A percentile compares a stretch with the other conserved stretches of the same genome.
Evolutionary conservation across 2,113 vertebrate species (phyloP).

Genomic region (Channa maculata): DNA sequence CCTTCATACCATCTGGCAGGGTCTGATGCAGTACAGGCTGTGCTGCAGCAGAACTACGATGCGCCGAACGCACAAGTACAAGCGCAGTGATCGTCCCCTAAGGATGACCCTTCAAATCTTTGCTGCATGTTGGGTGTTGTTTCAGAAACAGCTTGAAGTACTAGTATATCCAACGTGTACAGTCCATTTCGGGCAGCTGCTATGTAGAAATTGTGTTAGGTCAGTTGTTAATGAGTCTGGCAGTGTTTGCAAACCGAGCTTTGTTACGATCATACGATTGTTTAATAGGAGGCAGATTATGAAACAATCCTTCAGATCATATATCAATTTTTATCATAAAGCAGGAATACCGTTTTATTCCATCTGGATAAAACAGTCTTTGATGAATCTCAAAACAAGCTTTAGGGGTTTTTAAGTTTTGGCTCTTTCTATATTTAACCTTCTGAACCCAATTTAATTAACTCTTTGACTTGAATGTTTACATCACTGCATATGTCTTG

Average conservation of each 20-base stretch:
- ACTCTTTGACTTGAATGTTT: background rate
- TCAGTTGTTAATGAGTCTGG: no score
- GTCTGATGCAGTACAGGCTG: background rate
- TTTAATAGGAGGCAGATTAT: no score
- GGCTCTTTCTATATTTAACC: background rate
- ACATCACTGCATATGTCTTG: background rate
- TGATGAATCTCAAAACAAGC: constrained; percentile 1
- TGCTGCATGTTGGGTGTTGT: background rate
- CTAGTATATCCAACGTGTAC: no score
- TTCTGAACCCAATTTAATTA: background rate
- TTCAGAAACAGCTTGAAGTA: no score
- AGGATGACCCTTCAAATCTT: background rate
- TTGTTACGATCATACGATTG: no score
- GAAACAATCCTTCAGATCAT: background rate
- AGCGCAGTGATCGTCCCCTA: background rate
- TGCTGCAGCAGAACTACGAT: constrained; percentile 10
- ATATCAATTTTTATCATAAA: constrained; percentile 1
- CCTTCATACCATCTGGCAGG: constrained; percentile 48
- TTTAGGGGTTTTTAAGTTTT: background rate
- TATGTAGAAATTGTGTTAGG: no score
- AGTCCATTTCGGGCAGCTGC: no score
- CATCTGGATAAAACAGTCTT: constrained; percentile 6
- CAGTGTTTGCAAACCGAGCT: no score
- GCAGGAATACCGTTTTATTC: constrained; percentile 12
- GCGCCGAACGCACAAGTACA: background rate